A percentile compares a stretch with the other conserved stretches of the same genome.
Evolutionary conservation across 1,140 invertebrate genomes (phyloP).

Genomic region (Tetranychus urticae): DNA sequence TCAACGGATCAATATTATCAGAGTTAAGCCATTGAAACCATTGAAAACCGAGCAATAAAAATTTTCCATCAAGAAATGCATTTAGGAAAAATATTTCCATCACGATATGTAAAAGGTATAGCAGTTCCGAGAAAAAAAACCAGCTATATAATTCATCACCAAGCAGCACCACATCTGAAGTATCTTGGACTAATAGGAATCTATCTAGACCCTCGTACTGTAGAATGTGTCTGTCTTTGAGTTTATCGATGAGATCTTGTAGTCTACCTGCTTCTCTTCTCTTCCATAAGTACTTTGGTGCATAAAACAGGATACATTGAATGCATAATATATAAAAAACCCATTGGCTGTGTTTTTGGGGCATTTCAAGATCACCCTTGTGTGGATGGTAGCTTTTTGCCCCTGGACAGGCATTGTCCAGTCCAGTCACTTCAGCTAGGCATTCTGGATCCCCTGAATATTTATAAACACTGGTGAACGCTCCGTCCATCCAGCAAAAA

Average conservation of each 20-base stretch:
- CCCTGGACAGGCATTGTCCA: neutral
- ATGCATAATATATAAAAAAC: neutral
- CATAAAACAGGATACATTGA: constrained; percentile 63
- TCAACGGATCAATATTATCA: constrained; percentile 22
- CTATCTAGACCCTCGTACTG: neutral
- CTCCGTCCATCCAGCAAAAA: constrained; percentile 1
- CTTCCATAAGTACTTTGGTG: constrained; percentile 80
- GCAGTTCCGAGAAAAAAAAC: constrained; percentile 32
- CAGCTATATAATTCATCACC: constrained; percentile 39
- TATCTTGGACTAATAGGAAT: neutral
- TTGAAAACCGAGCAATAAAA: neutral
- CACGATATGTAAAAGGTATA: constrained; percentile 16
- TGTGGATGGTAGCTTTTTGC: neutral
- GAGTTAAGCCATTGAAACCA: neutral
- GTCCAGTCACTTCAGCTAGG: neutral
- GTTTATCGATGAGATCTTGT: constrained; percentile 24
- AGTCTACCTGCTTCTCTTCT: constrained; percentile 24
- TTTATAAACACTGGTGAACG: neutral
- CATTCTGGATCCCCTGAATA: too few species aligned
- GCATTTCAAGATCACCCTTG: constrained; percentile 31
- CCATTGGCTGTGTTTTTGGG: constrained; percentile 19
- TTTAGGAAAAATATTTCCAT: constrained; percentile 20
- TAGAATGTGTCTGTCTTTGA: constrained; percentile 18
- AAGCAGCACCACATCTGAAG: neutral
- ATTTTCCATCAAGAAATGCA: constrained; percentile 13